Evolutionary conservation across 2,888 invertebrate genomes (phyloP), one percentile per base, ranked within the genome.

Genomic region (Myopa testacea): DNA sequence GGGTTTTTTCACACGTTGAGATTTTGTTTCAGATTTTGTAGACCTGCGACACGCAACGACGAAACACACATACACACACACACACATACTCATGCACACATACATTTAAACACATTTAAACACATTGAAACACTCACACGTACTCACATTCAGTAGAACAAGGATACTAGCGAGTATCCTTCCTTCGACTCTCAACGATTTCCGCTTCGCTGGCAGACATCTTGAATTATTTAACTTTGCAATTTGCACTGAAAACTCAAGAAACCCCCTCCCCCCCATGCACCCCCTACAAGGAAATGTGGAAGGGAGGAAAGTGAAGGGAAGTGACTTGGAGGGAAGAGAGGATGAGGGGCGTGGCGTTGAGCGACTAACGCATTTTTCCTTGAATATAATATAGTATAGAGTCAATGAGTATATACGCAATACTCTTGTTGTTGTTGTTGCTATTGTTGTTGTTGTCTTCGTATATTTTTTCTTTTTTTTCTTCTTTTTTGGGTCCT

Each of bases 1-100:
- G 45, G 6, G 45, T 55, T 75, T 67, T 77, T 79, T 77, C 77
- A 75, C 77, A 77, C 77, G 75, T 75, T 75, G 26, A 71, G 71
- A 19, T 71, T 37, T 69, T 65, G 65, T 79, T 77, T 65, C 19
- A 52, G 40, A 34, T 34, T 19, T 74, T 74, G 63, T 63, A 40
- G n/a, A 45, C 8, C 50, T 19, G 55, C 68, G 14, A 26, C 74
- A 75, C 74, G 78, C 78, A 74, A 78, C 69, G 34, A 34, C 58
- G 45, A 5, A 37, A 58, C 38, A 55, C 1, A 62, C 4, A 63
- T 34, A 74, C 63, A 63, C 45, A 26, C 74, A 45, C 55, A 37
- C 62, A 60, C 38, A 34, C 10, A 40, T 38, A 71, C 34, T 7
- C 26, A 71, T 38, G 16, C 38, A 65, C 34, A 37, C 65, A 38